These are phyloP conservation scores for Chaitophorus viminalis DNA, from an alignment of 2,888 invertebrate species.

Conservation along the genomic window DNA sequence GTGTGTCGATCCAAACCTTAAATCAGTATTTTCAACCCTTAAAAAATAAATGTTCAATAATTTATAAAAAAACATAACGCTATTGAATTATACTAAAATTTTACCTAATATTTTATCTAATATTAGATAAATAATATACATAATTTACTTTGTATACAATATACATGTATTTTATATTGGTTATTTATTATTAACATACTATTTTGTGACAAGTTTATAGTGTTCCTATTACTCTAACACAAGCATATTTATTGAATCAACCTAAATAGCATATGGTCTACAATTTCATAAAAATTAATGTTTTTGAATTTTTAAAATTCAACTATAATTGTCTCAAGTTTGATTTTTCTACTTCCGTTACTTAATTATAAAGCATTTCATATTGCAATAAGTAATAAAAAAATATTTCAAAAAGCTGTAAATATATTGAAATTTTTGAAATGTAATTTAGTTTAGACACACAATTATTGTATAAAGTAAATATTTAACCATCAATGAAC, in stretches of 20 bases:
- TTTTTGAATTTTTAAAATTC: neutral
- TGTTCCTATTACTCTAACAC: neutral
- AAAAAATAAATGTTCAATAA: neutral
- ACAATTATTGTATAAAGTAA: constrained; percentile 25
- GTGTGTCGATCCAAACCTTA: neutral
- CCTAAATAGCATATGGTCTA: neutral
- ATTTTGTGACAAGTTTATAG: neutral
- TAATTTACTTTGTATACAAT: constrained; percentile 27
- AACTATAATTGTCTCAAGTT: neutral
- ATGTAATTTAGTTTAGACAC: neutral
- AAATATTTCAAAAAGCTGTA: constrained; percentile 19
- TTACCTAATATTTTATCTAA: constrained; percentile 11
- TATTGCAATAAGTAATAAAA: constrained; percentile 6
- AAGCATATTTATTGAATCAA: neutral
- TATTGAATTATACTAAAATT: neutral
- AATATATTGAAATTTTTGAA: neutral
- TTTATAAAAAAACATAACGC: neutral
- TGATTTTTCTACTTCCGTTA: neutral
- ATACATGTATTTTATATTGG: neutral
- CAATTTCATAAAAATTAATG: neutral
- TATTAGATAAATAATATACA: neutral
- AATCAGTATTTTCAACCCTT: constrained; percentile 13
- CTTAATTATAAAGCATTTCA: neutral
- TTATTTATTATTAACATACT: neutral
- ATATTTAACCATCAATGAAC: constrained; percentile 26